These are phyloP conservation scores for Struthio camelus DNA, from an alignment of 2,113 vertebrate species.

Conservation along the genomic window DNA sequence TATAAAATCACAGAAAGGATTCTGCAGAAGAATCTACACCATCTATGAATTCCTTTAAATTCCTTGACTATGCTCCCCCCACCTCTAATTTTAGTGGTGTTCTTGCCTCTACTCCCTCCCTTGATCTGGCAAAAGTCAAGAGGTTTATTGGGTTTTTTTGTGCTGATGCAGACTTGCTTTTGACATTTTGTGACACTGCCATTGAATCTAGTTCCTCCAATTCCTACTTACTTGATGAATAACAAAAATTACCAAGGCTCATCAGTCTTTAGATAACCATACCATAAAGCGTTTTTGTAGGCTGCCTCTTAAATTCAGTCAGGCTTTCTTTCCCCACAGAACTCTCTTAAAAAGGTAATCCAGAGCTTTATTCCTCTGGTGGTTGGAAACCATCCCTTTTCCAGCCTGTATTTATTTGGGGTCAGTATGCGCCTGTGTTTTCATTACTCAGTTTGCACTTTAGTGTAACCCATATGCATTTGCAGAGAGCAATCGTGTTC, in stretches of 20 bases:
- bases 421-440: neutral
- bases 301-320: neutral
- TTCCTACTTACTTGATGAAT: neutral
- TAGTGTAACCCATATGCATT: neutral
- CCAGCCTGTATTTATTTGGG: neutral
- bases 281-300: neutral
- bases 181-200: neutral
- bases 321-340: neutral
- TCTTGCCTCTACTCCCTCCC: neutral
- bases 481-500: neutral
- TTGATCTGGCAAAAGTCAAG: neutral
- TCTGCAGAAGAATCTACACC: neutral
- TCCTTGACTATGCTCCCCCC: neutral
- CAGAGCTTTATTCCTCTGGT: neutral
- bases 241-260: neutral
- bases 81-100: neutral
- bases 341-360: neutral
- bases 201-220: neutral
- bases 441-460: neutral
- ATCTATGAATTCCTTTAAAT: neutral
- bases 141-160: neutral
- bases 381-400: neutral
- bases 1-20: neutral
- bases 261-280: neutral
- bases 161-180: neutral